Percentiles rank a stretch among this genome's conserved stretches.
Conservation (phyloP, 1,140 invertebrate genomes). For the Triops longicaudatus region DNA sequence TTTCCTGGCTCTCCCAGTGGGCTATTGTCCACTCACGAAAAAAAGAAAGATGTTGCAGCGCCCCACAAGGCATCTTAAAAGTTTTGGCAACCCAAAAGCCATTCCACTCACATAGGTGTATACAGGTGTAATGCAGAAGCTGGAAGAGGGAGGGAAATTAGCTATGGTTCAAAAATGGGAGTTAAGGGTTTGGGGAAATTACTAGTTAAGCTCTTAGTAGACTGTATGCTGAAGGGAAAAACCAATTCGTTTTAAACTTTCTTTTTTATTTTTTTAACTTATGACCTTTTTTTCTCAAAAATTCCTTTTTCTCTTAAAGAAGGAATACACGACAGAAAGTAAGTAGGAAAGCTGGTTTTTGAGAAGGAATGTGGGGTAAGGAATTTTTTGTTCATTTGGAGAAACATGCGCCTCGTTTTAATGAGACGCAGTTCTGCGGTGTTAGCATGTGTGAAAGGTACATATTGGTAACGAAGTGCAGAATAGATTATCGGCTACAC, state of each 20-base stretch:
- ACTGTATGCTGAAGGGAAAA: neutral
- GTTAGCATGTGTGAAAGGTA: neutral
- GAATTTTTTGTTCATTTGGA: neutral
- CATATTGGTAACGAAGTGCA: neutral
- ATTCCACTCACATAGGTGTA: neutral
- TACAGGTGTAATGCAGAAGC: constrained; percentile 6
- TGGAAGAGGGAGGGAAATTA: neutral
- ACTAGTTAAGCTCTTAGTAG: neutral
- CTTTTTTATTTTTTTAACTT: no score
- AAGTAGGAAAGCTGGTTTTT: neutral
- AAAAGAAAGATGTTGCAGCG: neutral
- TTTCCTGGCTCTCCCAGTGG: neutral
- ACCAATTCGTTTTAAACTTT: neutral
- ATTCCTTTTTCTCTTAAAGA: neutral
- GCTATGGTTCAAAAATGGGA: neutral
- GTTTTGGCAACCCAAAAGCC: neutral
- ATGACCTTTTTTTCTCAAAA: no score
- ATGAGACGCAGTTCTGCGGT: neutral
- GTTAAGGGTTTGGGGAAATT: neutral
- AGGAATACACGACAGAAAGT: neutral
- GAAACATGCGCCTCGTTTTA: neutral
- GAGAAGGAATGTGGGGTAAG: neutral
- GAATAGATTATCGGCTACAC: neutral
- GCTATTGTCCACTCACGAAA: neutral
- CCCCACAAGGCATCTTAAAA: neutral